These are phyloP conservation scores for Siniperca knerii DNA, from an alignment of 2,113 vertebrate genomes.

Conservation along the genomic window DNA sequence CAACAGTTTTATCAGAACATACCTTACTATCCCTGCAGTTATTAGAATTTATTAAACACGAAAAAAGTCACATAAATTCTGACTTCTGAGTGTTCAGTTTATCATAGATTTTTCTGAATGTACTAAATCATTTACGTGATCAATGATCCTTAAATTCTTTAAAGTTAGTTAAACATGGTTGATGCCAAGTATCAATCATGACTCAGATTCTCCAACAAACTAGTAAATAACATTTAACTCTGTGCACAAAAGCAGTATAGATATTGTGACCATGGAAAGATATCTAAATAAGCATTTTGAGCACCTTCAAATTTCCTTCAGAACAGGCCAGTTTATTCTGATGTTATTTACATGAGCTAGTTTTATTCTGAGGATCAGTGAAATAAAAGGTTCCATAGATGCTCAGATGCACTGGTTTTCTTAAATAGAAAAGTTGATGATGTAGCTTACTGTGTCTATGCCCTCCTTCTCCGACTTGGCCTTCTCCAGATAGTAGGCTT, in stretches of 20 bases:
- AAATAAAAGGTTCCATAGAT: not conserved
- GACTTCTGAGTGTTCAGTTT: not conserved
- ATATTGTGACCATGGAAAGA: not conserved
- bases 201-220: not conserved
- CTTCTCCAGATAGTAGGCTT: conserved; percentile 95
- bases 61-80: not conserved
- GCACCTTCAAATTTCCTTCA: not conserved
- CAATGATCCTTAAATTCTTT: not conserved
- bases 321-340: not conserved
- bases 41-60: not conserved
- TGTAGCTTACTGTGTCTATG: conserved; percentile 87
- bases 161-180: too few relatives aligned
- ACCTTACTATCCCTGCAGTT: not conserved
- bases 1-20: not conserved
- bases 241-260: not conserved
- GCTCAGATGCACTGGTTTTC: not conserved
- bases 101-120: not conserved
- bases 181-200: not conserved
- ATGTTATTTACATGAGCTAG: not conserved
- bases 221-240: not conserved
- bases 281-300: not conserved
- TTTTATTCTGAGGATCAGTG: not conserved
- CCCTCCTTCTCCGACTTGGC: conserved; percentile 95
- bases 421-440: not conserved
- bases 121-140: not conserved